These are phyloP conservation scores for Odontamblyopus lacepedii DNA, from an alignment of 2,797 vertebrate genomes.

Conservation along the genomic window DNA sequence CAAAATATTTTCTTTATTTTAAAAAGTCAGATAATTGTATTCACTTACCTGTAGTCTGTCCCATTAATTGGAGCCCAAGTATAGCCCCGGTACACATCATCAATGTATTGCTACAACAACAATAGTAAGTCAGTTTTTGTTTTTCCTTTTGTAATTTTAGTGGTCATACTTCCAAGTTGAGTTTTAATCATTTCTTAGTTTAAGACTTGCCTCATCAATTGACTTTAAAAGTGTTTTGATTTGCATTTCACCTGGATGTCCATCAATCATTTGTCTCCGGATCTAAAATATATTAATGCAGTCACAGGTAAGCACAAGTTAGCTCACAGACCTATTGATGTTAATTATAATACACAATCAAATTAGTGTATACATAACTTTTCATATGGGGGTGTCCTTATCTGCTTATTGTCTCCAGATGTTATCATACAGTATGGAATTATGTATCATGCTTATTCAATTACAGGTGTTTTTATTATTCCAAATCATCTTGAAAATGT, in stretches of 20 bases:
- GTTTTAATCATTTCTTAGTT: background rate
- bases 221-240: slow-evolving; percentile 93
- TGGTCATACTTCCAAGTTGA: background rate
- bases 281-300: slow-evolving; percentile 76
- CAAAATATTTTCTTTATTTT: background rate
- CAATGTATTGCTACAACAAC: slow-evolving; percentile 88
- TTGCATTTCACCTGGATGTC: slow-evolving; percentile 87
- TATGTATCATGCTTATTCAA: too few species aligned
- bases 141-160: background rate
- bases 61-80: slow-evolving; percentile 95
- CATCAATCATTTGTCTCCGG: slow-evolving; percentile 95
- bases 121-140: background rate
- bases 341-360: background rate
- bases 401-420: too few species aligned
- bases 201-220: slow-evolving; percentile 85
- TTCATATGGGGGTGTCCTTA: too few species aligned
- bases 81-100: slow-evolving; percentile 89
- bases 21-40: background rate
- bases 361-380: too few species aligned
- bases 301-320: background rate
- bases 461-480: too few species aligned
- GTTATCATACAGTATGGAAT: too few species aligned
- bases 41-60: slow-evolving; percentile 95
- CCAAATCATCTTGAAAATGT: too few species aligned
- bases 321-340: background rate